A percentile compares a stretch with the other conserved stretches of the same genome.
Conservation (phyloP, 2,113 vertebrate species). For the Hylia prasina region DNA sequence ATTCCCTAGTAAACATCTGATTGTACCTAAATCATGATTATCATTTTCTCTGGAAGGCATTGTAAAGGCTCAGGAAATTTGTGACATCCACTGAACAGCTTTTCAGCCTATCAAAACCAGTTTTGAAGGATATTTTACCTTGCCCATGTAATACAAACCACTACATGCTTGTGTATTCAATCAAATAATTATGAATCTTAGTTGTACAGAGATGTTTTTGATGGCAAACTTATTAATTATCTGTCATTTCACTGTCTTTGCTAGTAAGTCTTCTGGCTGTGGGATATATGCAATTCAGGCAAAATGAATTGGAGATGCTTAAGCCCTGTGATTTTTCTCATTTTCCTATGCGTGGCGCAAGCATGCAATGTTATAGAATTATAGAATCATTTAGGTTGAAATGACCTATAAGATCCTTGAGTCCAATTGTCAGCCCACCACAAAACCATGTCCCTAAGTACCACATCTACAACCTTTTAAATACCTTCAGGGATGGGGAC, state of each 20-base stretch:
- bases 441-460: background rate
- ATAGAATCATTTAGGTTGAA: background rate
- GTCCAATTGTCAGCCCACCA: background rate
- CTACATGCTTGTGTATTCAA: background rate
- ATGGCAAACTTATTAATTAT: background rate
- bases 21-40: background rate
- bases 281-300: background rate
- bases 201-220: background rate
- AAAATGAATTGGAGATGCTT: background rate
- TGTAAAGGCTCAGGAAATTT: background rate
- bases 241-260: background rate
- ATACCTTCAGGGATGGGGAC: fast-evolving
- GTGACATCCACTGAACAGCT: background rate
- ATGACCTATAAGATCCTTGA: background rate
- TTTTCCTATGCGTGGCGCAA: background rate
- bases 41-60: background rate
- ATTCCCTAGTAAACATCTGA: background rate
- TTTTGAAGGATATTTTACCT: background rate
- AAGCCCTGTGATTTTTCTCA: background rate
- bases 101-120: background rate
- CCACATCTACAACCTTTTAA: background rate
- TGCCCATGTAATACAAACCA: background rate
- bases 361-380: background rate
- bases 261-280: background rate
- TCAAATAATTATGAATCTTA: background rate